Percentiles rank a stretch among this genome's conserved stretches.
phyloP scores from a whole-genome alignment of 2,113 vertebrate genomes.

The Axis porcinus region DNA sequence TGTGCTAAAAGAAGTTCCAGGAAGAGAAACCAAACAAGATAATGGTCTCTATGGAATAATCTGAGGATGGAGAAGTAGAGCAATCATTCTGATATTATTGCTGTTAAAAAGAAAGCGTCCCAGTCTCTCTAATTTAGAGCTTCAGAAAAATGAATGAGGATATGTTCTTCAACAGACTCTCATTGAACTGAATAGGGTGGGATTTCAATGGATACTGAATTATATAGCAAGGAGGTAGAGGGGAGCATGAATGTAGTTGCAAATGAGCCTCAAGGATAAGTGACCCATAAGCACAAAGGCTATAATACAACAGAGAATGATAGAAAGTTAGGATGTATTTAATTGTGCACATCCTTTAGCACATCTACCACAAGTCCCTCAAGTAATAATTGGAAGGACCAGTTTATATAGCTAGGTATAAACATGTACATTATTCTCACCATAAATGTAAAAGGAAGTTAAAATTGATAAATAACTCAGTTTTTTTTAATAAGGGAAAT shows the following conservation, averaged over 20 bases:
- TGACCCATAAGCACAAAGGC: neutral
- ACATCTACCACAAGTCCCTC: neutral
- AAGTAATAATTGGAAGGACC: neutral
- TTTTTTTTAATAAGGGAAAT: neutral
- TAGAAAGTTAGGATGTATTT: neutral
- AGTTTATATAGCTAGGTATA: neutral
- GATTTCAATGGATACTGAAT: neutral
- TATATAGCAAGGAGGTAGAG: neutral
- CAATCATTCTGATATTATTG: slow-evolving; percentile 36
- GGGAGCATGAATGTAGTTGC: neutral
- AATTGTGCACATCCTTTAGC: neutral
- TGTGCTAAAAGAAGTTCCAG: slow-evolving; percentile 60
- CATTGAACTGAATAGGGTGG: neutral
- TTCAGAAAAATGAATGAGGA: slow-evolving; percentile 11
- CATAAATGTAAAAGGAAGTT: neutral
- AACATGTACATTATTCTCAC: neutral
- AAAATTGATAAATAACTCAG: neutral
- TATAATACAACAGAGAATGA: neutral
- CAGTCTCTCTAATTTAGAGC: neutral
- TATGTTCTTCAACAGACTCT: neutral
- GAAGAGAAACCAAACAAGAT: slow-evolving; percentile 55
- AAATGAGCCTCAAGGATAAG: neutral
- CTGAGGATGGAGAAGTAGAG: neutral
- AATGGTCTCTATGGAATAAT: slow-evolving; percentile 22
- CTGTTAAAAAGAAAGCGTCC: neutral